phyloP scores from a whole-genome alignment of 2,113 vertebrate species.

The Dicentrarchus labrax region DNA sequence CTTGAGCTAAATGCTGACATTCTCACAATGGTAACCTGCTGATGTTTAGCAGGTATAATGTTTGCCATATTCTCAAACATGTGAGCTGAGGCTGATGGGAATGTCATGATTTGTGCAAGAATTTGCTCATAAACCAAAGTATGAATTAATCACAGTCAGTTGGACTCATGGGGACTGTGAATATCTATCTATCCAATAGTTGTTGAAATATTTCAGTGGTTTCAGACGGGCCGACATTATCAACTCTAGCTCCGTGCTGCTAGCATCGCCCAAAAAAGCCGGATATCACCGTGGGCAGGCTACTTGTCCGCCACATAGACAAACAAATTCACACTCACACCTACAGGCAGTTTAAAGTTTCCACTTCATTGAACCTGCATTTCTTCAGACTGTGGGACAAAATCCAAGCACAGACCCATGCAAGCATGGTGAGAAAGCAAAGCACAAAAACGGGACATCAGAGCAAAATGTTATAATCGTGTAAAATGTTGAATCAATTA shows the following conservation, averaged over 20 bases:
- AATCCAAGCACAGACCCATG: neutral
- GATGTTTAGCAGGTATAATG: neutral
- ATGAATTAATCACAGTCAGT: too few relatives aligned
- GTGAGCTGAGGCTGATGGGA: neutral
- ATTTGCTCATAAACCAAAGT: neutral
- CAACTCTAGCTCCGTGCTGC: neutral
- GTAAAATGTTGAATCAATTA: conserved; percentile 8
- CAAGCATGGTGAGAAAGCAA: neutral
- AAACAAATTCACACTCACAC: conserved; percentile 1
- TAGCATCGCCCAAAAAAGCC: neutral
- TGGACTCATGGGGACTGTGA: neutral
- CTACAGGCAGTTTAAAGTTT: neutral
- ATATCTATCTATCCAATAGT: neutral
- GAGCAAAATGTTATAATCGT: neutral
- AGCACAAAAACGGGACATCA: neutral
- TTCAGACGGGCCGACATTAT: neutral
- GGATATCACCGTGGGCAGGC: neutral
- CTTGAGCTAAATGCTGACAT: neutral
- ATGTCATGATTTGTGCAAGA: neutral
- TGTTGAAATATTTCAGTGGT: neutral
- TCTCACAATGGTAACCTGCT: neutral
- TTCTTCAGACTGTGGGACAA: conserved; percentile 1
- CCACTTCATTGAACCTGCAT: neutral
- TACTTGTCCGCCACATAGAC: neutral
- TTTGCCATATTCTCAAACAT: neutral